Conservation (phyloP, 2,888 invertebrate genomes). For the Heliconius hortense region DNA sequence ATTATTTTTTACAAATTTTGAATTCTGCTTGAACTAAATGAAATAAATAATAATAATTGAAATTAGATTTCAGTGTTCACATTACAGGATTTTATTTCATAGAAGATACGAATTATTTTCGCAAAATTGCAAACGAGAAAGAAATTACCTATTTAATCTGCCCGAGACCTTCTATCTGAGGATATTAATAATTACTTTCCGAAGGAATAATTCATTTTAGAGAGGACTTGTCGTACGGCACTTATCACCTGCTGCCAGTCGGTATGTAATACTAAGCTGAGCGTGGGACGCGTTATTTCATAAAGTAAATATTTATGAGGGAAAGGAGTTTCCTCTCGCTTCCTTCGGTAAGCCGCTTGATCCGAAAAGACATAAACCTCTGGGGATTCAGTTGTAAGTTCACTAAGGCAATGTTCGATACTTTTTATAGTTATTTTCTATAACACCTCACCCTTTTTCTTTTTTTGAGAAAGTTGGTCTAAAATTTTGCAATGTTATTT, state of each 20-base stretch:
- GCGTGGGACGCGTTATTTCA: conserved; percentile 73
- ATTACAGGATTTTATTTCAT: background rate
- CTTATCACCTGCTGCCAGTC: conserved; percentile 73
- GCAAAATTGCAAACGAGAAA: background rate
- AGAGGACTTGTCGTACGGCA: conserved; percentile 56
- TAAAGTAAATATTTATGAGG: conserved; percentile 82
- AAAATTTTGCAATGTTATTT: conserved; percentile 10
- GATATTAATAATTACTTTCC: conserved; percentile 21
- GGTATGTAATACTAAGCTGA: conserved; percentile 66
- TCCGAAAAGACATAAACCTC: conserved; percentile 81
- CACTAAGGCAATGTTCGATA: conserved; percentile 69
- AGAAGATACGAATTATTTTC: conserved; percentile 7
- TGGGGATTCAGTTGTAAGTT: conserved; percentile 76
- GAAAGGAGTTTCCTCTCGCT: conserved; percentile 71
- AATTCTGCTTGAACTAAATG: too few relatives aligned
- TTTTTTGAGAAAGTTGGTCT: background rate
- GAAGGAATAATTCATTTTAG: conserved; percentile 15
- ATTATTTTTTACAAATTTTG: background rate
- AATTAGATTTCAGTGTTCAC: background rate
- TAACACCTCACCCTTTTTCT: conserved; percentile 43
- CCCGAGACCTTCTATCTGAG: conserved; percentile 7
- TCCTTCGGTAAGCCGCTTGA: conserved; percentile 76
- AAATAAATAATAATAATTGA: background rate
- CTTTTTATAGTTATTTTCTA: conserved; percentile 54
- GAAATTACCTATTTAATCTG: conserved; percentile 10